phyloP scores from a whole-genome alignment of 2,113 vertebrate species.

The Microcebus ravelobensis region DNA sequence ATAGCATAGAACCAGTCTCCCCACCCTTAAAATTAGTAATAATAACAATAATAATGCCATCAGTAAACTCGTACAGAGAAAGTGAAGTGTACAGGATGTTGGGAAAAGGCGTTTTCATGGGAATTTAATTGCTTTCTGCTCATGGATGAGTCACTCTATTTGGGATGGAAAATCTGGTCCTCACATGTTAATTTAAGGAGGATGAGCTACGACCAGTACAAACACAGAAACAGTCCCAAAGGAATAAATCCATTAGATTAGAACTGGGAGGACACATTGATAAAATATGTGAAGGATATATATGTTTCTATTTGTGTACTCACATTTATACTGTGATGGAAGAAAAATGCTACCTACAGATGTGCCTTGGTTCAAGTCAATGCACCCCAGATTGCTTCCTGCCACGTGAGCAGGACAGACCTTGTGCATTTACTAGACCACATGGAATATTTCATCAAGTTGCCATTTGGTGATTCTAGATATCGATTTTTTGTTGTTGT shows the following conservation, averaged over 20 bases:
- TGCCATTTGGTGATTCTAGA: neutral
- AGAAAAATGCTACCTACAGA: neutral
- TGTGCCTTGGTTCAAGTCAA: neutral
- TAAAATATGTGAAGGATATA: neutral
- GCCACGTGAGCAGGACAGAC: neutral
- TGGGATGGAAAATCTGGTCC: conserved; percentile 44
- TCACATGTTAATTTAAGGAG: conserved; percentile 33
- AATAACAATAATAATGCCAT: neutral
- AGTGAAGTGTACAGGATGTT: neutral
- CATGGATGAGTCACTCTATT: conserved; percentile 48
- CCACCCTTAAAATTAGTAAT: neutral
- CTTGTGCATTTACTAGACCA: neutral
- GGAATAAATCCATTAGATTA: neutral
- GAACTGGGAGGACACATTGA: neutral
- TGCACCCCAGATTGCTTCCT: neutral
- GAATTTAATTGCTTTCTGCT: conserved; percentile 30
- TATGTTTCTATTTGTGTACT: neutral
- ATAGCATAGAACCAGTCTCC: neutral
- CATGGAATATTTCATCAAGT: neutral
- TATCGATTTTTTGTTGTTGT: neutral
- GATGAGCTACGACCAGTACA: neutral
- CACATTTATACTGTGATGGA: neutral
- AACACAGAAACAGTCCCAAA: neutral
- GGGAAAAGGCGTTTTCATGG: neutral
- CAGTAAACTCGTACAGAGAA: conserved; percentile 10